A percentile compares a stretch with the other conserved stretches of the same genome.
phyloP scores from a whole-genome alignment of 2,888 invertebrate species.

The Cabera pusaria region DNA sequence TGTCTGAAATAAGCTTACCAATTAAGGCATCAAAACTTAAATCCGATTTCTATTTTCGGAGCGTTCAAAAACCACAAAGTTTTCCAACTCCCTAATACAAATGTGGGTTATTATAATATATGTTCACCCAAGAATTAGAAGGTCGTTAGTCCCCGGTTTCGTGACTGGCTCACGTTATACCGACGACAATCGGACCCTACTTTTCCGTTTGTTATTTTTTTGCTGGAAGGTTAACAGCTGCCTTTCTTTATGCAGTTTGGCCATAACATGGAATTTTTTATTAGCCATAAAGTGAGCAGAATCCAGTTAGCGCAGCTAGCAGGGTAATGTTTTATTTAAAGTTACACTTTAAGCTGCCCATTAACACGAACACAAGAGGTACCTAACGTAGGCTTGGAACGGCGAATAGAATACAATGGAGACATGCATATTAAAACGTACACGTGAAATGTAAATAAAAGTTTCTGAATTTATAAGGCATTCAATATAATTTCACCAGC shows the following conservation, averaged over 20 bases:
- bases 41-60: too few relatives aligned
- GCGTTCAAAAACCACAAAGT: neutral
- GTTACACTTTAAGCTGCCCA: neutral
- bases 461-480: too few relatives aligned
- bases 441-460: too few relatives aligned
- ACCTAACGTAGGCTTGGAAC: too few relatives aligned
- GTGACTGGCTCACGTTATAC: slow-evolving; percentile 36
- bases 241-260: slow-evolving; percentile 28
- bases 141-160: slow-evolving; percentile 27
- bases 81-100: neutral
- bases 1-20: too few relatives aligned
- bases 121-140: slow-evolving; percentile 16
- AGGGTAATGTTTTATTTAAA: slow-evolving; percentile 10
- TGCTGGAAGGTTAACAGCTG: slow-evolving; percentile 33
- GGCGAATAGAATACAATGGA: too few relatives aligned
- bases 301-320: slow-evolving; percentile 1
- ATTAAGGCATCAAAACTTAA: too few relatives aligned
- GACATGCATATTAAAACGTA: too few relatives aligned
- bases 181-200: slow-evolving; percentile 35
- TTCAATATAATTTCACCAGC: too few relatives aligned
- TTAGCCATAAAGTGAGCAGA: slow-evolving; percentile 10
- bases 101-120: slow-evolving; percentile 8
- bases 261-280: slow-evolving; percentile 15
- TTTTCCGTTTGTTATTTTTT: slow-evolving; percentile 39
- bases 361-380: slow-evolving; percentile 7